Evolutionary conservation across 2,113 vertebrate genomes (phyloP), one percentile per base, ranked within the genome.

Genomic region (Pipa parva): DNA sequence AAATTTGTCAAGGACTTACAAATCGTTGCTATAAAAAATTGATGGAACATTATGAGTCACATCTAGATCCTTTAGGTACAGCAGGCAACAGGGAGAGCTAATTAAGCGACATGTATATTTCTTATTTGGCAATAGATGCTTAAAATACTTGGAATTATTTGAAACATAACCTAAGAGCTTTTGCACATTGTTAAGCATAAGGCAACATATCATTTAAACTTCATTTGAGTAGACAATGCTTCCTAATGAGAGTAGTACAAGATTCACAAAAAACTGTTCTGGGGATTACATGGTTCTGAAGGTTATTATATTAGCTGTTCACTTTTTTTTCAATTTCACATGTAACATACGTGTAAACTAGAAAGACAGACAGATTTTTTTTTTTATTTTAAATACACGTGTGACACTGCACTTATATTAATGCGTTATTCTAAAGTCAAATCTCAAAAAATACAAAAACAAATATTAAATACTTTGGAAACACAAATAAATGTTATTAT

Each of bases 131-230:
- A 70, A 18, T 13, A 59, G 31, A 9, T 46, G 21, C 31, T 45
- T 54, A 45, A 61, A 61, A 59, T 54, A 54, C 58, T 70, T 70
- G 66, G 57, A 70, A 70, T 70, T 70, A 54, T 70, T 61, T 70
- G 58, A 70, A 70, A 70, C 48, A 54, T 46, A 69, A 70, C 26
- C 48, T 70, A 46, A 28, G 49, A 61, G 48, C 57, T 25, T 70
- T 70, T 70, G 31, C 57, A 61, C 57, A 61, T 54, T 70, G 66
- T 70, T 61, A 54, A 70, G 49, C 66, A 70, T 70, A 70, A 70
- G 66, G 66, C 66, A 42, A n/a, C 57, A 61, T 61, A 70, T 70
- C 57, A 70, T 70, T 70, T 70, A 70, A 61, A 70, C 66, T 61
- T 37, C 66, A 51, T 70, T 70, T 70, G 66, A 70, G 57, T 61